Percentiles rank a stretch among this genome's conserved stretches.
These are phyloP conservation scores for Eucriotettix oculatus DNA, from an alignment of 2,888 invertebrate genomes.

Conservation along the genomic window DNA sequence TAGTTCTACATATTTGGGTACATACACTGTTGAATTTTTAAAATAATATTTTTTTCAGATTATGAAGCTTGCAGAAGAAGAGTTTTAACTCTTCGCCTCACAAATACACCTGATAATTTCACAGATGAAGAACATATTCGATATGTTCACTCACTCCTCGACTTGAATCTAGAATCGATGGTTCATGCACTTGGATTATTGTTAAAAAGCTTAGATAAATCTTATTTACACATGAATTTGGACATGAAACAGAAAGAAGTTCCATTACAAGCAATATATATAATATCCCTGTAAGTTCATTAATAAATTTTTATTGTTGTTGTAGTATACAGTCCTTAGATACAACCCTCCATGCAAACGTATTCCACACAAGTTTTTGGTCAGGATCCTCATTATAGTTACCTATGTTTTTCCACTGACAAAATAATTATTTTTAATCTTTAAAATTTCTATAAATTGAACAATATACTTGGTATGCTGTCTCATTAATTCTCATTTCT, in stretches of 20 bases:
- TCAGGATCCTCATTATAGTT: too few relatives aligned
- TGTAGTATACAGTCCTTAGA: background rate
- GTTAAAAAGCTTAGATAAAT: conserved; percentile 49
- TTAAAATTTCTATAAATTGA: too few relatives aligned
- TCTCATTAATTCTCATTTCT: too few relatives aligned
- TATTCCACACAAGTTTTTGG: too few relatives aligned
- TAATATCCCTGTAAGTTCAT: conserved; percentile 41
- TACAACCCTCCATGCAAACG: background rate
- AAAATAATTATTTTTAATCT: too few relatives aligned
- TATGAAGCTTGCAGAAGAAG: conserved; percentile 39
- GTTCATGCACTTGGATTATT: conserved; percentile 56
- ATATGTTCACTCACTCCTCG: conserved; percentile 43
- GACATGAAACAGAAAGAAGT: conserved; percentile 22
- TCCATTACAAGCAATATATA: conserved; percentile 34
- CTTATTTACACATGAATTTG: conserved; percentile 32
- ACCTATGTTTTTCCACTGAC: too few relatives aligned
- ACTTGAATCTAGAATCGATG: conserved; percentile 42
- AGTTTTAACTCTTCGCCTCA: conserved; percentile 34
- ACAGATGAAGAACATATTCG: conserved; percentile 35
- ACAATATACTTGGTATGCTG: too few relatives aligned
- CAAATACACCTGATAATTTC: conserved; percentile 33
- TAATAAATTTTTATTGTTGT: conserved; percentile 2
- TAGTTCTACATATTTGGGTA: too few relatives aligned
- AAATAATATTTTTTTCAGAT: conserved; percentile 26
- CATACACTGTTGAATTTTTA: too few relatives aligned